Percentiles rank a stretch among this genome's conserved stretches.
Evolutionary conservation across 1,140 invertebrate species (phyloP).

Genomic region (Orius insidiosus): DNA sequence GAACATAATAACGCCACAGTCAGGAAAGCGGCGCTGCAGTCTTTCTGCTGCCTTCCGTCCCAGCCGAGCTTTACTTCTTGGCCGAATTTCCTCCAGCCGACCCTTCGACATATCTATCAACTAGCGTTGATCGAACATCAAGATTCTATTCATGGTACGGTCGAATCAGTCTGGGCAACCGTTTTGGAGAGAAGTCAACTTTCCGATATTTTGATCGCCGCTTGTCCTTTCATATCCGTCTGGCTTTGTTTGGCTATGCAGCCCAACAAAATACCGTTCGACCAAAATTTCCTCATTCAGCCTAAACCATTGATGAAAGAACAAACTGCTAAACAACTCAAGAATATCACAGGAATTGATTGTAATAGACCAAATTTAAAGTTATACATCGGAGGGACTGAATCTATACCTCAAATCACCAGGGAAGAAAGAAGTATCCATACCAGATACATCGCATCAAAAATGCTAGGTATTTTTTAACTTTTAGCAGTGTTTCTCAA

Average conservation of each 20-base stretch:
- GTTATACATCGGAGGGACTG: constrained; percentile 61
- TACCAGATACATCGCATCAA: constrained; percentile 54
- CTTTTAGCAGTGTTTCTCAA: no score
- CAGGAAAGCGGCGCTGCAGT: constrained; percentile 69
- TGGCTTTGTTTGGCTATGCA: constrained; percentile 97
- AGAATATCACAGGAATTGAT: constrained; percentile 2
- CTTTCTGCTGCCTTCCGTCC: constrained; percentile 57
- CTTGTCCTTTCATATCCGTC: constrained; percentile 68
- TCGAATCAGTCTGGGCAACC: constrained; percentile 64
- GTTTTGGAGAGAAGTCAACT: constrained; percentile 51
- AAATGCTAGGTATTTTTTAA: constrained; percentile 50
- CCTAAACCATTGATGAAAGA: constrained; percentile 15
- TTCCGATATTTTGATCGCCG: constrained; percentile 54
- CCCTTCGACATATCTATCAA: constrained; percentile 76
- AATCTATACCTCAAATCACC: constrained; percentile 41
- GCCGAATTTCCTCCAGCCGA: constrained; percentile 45
- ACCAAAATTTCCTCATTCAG: constrained; percentile 39
- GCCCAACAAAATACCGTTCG: constrained; percentile 64
- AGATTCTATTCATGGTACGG: constrained; percentile 53
- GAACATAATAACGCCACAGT: constrained; percentile 78
- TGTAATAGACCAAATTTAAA: constrained; percentile 26
- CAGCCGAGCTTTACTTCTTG: background rate
- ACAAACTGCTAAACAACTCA: constrained; percentile 1
- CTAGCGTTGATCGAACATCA: constrained; percentile 70
- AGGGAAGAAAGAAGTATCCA: constrained; percentile 54